Evolutionary conservation across 1,140 invertebrate genomes (phyloP), one percentile per base, ranked within the genome.

Genomic region (Caenorhabditis inopinata): DNA sequence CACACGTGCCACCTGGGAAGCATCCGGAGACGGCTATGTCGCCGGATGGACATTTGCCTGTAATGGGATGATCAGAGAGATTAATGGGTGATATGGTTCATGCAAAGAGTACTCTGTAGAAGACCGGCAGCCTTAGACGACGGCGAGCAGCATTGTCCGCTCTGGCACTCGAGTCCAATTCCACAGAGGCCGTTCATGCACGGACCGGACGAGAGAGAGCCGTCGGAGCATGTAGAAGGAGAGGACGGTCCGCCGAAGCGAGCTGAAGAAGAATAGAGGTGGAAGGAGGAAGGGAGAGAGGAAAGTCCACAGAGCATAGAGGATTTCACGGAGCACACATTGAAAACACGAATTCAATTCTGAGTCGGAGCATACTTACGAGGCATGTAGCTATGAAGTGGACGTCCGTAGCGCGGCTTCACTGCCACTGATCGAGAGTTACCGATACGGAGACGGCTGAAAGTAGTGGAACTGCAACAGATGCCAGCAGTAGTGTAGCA

Each of bases 101-200:
- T 38, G 29, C 27, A 18, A 48, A 11, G 11, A 73, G 48, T 76
- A 80, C 74, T 51, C 53, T 62, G 68, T 25, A 75, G 25, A 38
- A 75, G 25, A 9, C 45, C 47, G 27, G 73, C 68, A 77, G 74
- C 48, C 47, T 51, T 80, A 7, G 45, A 51, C n/a, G 68, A 49
- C 45, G 62, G 62, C 18, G 79, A 74, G 48, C 82, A 83, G 68
- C 82, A 83, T 23, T 78, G 45, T 14, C 68, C 76, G 38, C 75
- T 83, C 29, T 74, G 27, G 38, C 82, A 83, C 9, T 47, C 46
- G 48, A 83, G 76, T n/a, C 82, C 82, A 23, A 78, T 51, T 32
- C 83, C 81, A 48, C 83, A 83, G 32, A 83, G 79, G 21, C 83
- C 83, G 45, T 83, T 83, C 47, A 83, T 81, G 74, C 83, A 83